phyloP scores from a whole-genome alignment of 2,113 vertebrate species.

The Sitta europaea region DNA sequence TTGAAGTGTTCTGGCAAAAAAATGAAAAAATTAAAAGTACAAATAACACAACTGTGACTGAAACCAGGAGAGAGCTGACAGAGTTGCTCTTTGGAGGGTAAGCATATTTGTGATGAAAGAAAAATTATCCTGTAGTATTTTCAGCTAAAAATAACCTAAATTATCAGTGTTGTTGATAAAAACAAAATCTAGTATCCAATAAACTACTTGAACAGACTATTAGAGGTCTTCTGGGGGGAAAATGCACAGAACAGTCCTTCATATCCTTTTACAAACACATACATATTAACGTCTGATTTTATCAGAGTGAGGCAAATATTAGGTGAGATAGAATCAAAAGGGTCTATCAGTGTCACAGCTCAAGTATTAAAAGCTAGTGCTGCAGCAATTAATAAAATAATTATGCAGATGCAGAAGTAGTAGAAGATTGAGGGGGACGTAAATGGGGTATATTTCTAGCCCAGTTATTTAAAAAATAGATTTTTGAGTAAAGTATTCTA shows the following conservation, averaged over 20 bases:
- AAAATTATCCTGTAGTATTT: background rate
- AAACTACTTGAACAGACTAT: background rate
- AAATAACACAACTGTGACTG: background rate
- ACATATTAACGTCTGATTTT: background rate
- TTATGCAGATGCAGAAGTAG: background rate
- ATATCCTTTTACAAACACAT: background rate
- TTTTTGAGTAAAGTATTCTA: background rate
- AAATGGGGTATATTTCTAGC: rapidly evolving
- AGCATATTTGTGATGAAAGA: background rate
- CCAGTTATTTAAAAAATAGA: background rate
- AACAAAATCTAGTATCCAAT: background rate
- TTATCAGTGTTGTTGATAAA: background rate
- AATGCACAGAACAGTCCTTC: background rate
- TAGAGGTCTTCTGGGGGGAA: background rate
- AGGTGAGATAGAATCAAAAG: background rate
- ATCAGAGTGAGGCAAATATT: background rate
- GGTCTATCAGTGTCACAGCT: background rate
- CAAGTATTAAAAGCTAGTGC: background rate
- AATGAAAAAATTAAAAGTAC: background rate
- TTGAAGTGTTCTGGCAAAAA: background rate
- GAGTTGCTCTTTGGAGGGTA: background rate
- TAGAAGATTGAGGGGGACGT: background rate
- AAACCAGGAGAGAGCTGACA: background rate
- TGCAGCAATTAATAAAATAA: background rate
- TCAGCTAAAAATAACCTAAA: background rate